Evolutionary conservation across 2,888 invertebrate genomes (phyloP), one percentile per base, ranked within the genome.

Genomic region (Coleophora deauratella): DNA sequence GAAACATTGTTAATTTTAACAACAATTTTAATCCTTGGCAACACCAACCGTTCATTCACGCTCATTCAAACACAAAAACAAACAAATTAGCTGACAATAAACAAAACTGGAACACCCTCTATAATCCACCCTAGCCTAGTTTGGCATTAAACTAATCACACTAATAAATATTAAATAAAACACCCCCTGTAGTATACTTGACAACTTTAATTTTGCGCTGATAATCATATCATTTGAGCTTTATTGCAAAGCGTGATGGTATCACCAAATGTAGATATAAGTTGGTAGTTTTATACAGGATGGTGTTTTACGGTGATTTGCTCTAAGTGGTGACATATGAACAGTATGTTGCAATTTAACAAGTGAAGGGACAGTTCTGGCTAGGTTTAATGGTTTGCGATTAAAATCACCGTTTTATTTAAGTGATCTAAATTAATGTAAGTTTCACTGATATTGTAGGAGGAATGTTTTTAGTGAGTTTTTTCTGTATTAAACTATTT

Each of bases 71-170:
- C 35, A 40, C 31, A 52, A 54, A 57, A 58, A 66, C 58, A 66
- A 67, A 67, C 65, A 62, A 65, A 65, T 64, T 58, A 58, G 46
- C 45, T 35, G 46, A 57, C 59, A 55, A 59, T 55, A 51, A 43
- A 49, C 44, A 51, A 47, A 42, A 49, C 47, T 49, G 44, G 49
- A 49, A 46, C 44, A 44, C 46, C 44, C 50, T 47, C 44, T 43
- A 57, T 53, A 50, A 48, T 48, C 49, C 48, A 43, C 52, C 59
- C 59, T 31, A 31, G 31, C 11, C 21, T 46, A 52, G 47, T 50
- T 50, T 47, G 41, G 39, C 39, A 47, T 55, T 51, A 51, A 51
- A 45, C 42, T 51, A 51, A 52, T 56, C 51, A 45, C 52, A 37
- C 53, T 52, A 47, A 53, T 53, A 51, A 54, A 55, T 54, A 58